Conservation (phyloP, 53 echinoderm and acorn worm genomes). For the Stichopus horrens region DNA sequence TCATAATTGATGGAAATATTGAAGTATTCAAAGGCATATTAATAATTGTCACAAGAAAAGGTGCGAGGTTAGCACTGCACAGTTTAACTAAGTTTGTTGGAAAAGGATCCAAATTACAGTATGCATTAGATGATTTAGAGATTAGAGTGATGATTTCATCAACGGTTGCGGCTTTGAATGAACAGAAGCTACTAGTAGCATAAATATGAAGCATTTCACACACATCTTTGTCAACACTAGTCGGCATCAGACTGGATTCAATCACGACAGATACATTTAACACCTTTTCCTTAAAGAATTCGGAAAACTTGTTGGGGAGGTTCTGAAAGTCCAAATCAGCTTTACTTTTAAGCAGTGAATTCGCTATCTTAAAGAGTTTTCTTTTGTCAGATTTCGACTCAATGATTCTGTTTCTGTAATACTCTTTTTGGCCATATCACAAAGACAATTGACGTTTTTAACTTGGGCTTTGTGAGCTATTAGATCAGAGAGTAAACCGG, state of each 20-base stretch:
- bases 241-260: neutral
- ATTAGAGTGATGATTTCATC: slow-evolving; percentile 1
- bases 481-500: neutral
- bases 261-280: neutral
- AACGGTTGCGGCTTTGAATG: slow-evolving; percentile 25
- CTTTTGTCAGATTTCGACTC: slow-evolving; percentile 33
- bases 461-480: slow-evolving; percentile 29
- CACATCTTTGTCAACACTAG: no score
- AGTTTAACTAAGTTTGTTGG: slow-evolving; percentile 23
- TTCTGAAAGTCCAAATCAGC: no score
- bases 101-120: slow-evolving; percentile 26
- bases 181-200: no score
- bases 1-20: no score
- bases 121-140: neutral
- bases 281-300: no score
- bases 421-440: no score
- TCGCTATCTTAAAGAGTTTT: no score
- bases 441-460: neutral
- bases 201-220: no score
- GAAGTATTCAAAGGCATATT: no score
- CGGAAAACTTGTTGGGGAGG: no score
- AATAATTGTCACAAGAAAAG: neutral
- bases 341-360: no score
- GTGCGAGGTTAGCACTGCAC: slow-evolving; percentile 6
- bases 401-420: neutral